Percentiles rank a stretch among this genome's conserved stretches.
phyloP scores from a whole-genome alignment of 2,888 invertebrate species.

The Rhingia campestris region DNA sequence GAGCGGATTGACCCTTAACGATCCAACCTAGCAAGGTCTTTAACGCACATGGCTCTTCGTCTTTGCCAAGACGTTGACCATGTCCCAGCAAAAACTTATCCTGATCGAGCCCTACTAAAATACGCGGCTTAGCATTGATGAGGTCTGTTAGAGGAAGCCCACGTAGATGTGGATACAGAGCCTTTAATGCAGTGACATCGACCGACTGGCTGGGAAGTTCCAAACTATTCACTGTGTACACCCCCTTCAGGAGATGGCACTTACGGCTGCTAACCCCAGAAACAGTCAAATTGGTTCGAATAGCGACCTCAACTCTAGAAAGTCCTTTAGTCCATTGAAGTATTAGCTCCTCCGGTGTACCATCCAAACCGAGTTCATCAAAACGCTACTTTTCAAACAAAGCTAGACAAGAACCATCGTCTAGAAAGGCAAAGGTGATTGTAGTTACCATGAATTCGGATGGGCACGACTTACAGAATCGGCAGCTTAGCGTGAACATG shows the following conservation, averaged over 20 bases:
- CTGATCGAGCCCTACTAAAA: slow-evolving; percentile 12
- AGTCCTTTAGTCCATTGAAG: slow-evolving; percentile 32
- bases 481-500: slow-evolving; percentile 1
- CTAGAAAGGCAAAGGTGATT: slow-evolving; percentile 15
- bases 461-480: slow-evolving; percentile 16
- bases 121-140: slow-evolving; percentile 20
- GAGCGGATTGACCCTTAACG: slow-evolving; percentile 16
- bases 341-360: slow-evolving; percentile 15
- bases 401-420: slow-evolving; percentile 9
- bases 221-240: too few relatives aligned
- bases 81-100: slow-evolving; percentile 15
- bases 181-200: too few relatives aligned
- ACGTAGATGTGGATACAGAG: slow-evolving; percentile 20
- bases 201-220: too few relatives aligned
- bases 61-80: slow-evolving; percentile 13
- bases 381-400: slow-evolving; percentile 10
- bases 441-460: slow-evolving; percentile 18
- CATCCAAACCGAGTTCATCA: slow-evolving; percentile 19
- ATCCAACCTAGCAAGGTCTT: slow-evolving; percentile 35
- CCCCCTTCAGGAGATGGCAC: not conserved
- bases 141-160: slow-evolving; percentile 12
- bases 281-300: slow-evolving; percentile 10
- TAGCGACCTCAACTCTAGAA: not conserved
- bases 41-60: too few relatives aligned
- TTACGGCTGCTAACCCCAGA: slow-evolving; percentile 8